Evolutionary conservation across 2,797 vertebrate species (phyloP).

Genomic region (Pseudopleuronectes americanus): DNA sequence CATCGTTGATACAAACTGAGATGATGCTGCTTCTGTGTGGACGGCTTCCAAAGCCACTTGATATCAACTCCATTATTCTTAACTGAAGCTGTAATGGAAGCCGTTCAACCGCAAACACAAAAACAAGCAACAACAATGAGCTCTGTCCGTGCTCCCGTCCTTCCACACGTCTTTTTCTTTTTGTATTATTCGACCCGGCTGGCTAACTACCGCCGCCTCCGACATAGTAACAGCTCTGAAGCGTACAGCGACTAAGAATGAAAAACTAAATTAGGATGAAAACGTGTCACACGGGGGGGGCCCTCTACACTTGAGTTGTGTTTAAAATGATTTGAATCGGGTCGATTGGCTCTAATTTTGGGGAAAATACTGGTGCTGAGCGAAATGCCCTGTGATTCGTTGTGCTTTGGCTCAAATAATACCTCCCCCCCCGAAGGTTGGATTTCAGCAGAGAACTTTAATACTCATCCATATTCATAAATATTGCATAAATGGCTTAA

Average conservation of each 20-base stretch:
- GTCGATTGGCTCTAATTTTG: accelerated
- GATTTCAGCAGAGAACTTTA: slow-evolving; percentile 75
- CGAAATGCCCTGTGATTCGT: slow-evolving; percentile 75
- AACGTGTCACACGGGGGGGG: slow-evolving; percentile 54
- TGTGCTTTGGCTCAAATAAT: slow-evolving; percentile 74
- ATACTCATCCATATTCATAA: slow-evolving; percentile 84
- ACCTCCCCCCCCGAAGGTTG: slow-evolving; percentile 64
- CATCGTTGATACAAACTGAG: slow-evolving; percentile 43
- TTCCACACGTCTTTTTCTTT: slow-evolving; percentile 1
- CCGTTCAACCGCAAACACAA: slow-evolving; percentile 36
- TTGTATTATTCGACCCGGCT: slow-evolving; percentile 6
- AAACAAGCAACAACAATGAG: slow-evolving; percentile 40
- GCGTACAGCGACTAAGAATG: slow-evolving; percentile 38
- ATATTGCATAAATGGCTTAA: slow-evolving; percentile 77
- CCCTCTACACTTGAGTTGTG: slow-evolving; percentile 56
- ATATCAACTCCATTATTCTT: slow-evolving; percentile 44
- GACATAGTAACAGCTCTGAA: slow-evolving; percentile 35
- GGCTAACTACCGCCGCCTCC: slow-evolving; percentile 41
- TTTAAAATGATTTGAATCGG: slow-evolving; percentile 63
- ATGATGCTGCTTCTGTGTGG: slow-evolving; percentile 27
- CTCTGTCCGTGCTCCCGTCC: slow-evolving; percentile 8
- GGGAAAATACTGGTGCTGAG: too few species aligned
- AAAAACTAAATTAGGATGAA: slow-evolving; percentile 53
- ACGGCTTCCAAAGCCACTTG: slow-evolving; percentile 4
- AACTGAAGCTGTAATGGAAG: slow-evolving; percentile 44